Evolutionary conservation across 2,113 vertebrate genomes (phyloP).

Genomic region (Ariopsis seemanni): DNA sequence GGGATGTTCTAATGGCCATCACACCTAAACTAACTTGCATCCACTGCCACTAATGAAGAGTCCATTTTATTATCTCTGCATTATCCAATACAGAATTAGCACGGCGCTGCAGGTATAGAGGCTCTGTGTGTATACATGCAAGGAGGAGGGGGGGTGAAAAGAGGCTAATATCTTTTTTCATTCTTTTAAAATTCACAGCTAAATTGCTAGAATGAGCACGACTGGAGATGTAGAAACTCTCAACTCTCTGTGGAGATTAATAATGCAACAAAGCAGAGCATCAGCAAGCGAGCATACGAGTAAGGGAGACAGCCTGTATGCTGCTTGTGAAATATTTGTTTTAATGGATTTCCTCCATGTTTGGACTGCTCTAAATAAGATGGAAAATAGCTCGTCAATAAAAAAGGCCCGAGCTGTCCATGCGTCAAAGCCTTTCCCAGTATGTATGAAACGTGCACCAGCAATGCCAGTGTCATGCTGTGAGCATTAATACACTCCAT

Average conservation of each 20-base stretch:
- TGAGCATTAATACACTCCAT: not conserved
- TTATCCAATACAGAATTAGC: not conserved
- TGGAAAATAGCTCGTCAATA: not conserved
- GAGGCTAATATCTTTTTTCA: slow-evolving; percentile 9
- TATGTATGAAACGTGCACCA: slow-evolving; percentile 14
- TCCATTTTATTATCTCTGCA: not conserved
- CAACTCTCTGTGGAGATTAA: slow-evolving; percentile 56
- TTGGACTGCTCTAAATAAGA: slow-evolving; percentile 22
- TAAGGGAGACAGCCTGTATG: slow-evolving; percentile 25
- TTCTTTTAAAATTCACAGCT: slow-evolving; percentile 23
- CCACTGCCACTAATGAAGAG: not conserved
- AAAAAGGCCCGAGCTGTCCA: not conserved
- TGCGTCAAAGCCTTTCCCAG: not conserved
- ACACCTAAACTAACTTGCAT: not conserved
- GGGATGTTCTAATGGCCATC: slow-evolving; percentile 3
- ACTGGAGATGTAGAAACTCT: slow-evolving; percentile 38
- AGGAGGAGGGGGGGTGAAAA: not conserved
- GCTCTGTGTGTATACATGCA: slow-evolving; percentile 8
- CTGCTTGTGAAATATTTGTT: slow-evolving; percentile 42
- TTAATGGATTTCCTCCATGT: slow-evolving; percentile 48
- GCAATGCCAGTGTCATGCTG: too few species aligned
- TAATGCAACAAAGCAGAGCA: slow-evolving; percentile 55
- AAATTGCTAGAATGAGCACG: slow-evolving; percentile 49
- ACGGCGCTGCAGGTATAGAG: not conserved
- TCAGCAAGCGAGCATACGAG: slow-evolving; percentile 18